Conservation (phyloP, 2,113 vertebrate species). For the Halichoerus grypus region DNA sequence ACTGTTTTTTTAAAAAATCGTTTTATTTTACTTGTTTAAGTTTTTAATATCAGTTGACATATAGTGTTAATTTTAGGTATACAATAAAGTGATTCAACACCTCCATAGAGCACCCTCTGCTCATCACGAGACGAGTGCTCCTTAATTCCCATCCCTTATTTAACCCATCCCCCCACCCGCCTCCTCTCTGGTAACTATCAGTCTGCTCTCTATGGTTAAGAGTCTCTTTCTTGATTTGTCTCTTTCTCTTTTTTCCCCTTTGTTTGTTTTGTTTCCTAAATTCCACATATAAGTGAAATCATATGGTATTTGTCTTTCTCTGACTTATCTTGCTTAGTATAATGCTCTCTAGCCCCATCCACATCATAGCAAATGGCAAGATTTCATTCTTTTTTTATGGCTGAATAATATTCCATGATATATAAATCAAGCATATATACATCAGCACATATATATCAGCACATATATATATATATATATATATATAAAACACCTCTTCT, state of each 20-base stretch:
- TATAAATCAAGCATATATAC: too few relatives aligned
- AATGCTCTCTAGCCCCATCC: not conserved
- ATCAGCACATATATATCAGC: not conserved
- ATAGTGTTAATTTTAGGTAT: not conserved
- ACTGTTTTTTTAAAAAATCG: not conserved
- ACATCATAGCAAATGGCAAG: not conserved
- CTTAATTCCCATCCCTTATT: not conserved
- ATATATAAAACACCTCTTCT: not conserved
- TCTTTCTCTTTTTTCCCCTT: not conserved
- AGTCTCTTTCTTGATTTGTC: not conserved
- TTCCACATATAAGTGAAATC: not conserved
- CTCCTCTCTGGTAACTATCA: not conserved
- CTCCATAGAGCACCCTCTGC: not conserved
- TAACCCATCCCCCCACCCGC: not conserved
- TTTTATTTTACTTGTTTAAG: not conserved
- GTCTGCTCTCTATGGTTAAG: not conserved
- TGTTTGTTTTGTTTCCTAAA: not conserved
- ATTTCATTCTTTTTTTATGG: not conserved
- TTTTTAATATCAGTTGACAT: not conserved
- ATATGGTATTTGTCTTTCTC: not conserved
- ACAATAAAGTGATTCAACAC: not conserved
- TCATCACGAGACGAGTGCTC: not conserved
- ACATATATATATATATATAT: too few relatives aligned
- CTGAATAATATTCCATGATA: not conserved
- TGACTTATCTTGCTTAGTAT: not conserved